phyloP scores from a whole-genome alignment of 2,888 invertebrate genomes.

The Parasteatoda lunata region DNA sequence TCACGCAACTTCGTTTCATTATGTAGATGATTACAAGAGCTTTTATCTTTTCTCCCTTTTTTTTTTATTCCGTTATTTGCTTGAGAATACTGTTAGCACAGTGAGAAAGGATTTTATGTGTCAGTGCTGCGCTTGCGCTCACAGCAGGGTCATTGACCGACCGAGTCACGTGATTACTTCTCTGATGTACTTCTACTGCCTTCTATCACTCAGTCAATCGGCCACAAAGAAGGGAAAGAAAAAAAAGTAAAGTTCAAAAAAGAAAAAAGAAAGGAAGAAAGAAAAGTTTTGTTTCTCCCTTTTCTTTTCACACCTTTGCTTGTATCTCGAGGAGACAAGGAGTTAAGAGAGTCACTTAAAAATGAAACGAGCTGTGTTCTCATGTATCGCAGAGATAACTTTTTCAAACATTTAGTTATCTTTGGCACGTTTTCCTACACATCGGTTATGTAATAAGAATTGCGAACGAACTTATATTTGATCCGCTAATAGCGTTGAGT shows the following conservation, averaged over 20 bases:
- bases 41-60: background rate
- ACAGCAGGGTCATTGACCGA: constrained; percentile 54
- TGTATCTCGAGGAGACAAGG: constrained; percentile 10
- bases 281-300: background rate
- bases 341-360: constrained; percentile 6
- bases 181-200: constrained; percentile 25
- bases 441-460: too few relatives aligned
- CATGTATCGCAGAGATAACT: background rate
- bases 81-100: constrained; percentile 34
- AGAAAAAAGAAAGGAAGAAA: background rate
- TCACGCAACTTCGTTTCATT: constrained; percentile 14
- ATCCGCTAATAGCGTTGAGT: too few relatives aligned
- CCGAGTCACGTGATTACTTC: constrained; percentile 52
- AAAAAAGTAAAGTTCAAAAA: background rate
- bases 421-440: background rate
- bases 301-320: constrained; percentile 4
- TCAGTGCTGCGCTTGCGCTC: constrained; percentile 64
- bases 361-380: background rate
- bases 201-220: constrained; percentile 53
- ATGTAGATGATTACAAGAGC: constrained; percentile 31
- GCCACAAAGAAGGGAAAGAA: constrained; percentile 11
- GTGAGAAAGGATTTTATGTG: constrained; percentile 57
- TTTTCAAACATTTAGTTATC: background rate
- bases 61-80: constrained; percentile 49
- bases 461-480: too few relatives aligned